Evolutionary conservation across 2,888 invertebrate genomes (phyloP).

Genomic region (Apotomis betuletana): DNA sequence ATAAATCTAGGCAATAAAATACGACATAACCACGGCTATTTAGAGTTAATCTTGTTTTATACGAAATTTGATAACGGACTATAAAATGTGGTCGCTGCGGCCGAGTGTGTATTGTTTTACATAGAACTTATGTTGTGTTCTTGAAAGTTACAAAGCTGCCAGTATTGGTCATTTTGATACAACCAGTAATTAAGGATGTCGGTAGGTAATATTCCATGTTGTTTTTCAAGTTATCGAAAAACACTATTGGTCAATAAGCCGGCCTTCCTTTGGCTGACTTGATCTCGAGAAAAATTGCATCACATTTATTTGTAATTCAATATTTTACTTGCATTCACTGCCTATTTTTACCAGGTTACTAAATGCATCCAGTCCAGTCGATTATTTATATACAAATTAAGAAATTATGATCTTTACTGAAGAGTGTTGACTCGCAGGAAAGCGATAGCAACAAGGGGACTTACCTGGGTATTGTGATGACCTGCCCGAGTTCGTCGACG

Average conservation of each 20-base stretch:
- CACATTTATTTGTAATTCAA: not conserved
- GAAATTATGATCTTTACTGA: too few species aligned
- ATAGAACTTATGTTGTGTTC: not conserved
- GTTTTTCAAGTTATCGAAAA: conserved; percentile 1
- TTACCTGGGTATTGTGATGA: conserved; percentile 87
- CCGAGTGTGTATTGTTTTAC: conserved; percentile 14
- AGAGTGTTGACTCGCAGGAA: too few species aligned
- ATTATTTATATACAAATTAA: too few species aligned
- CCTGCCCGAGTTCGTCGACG: conserved; percentile 87
- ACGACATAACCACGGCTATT: conserved; percentile 50
- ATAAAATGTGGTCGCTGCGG: conserved; percentile 30
- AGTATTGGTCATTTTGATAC: not conserved
- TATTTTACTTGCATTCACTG: not conserved
- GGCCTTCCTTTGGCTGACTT: conserved; percentile 18
- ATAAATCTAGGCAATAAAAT: conserved; percentile 64
- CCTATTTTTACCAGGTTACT: not conserved
- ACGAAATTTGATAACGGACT: conserved; percentile 45
- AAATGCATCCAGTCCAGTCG: not conserved
- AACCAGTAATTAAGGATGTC: not conserved
- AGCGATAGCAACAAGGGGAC: conserved; percentile 18
- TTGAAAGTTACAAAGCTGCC: not conserved
- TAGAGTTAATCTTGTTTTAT: conserved; percentile 47
- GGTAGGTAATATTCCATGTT: not conserved
- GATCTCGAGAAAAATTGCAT: conserved; percentile 27
- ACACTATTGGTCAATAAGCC: conserved; percentile 6